Percentiles rank a stretch among this genome's conserved stretches.
Evolutionary conservation across 2,113 vertebrate species (phyloP).

Genomic region (Oncorhynchus masou): DNA sequence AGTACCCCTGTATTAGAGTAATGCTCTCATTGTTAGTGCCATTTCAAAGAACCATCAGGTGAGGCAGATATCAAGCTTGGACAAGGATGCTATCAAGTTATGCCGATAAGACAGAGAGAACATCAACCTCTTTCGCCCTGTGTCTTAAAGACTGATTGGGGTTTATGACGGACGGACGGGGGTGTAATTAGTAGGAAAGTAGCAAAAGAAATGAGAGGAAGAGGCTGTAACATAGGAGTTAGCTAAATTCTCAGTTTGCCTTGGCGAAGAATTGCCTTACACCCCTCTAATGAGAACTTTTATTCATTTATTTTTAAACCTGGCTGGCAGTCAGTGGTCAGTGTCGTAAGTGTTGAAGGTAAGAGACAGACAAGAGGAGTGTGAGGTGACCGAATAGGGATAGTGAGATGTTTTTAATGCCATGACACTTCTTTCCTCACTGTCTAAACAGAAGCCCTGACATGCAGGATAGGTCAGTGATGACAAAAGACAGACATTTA

Average conservation of each 20-base stretch:
- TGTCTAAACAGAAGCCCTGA: not conserved
- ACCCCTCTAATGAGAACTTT: slow-evolving; percentile 15
- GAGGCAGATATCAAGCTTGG: not conserved
- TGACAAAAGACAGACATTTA: not conserved
- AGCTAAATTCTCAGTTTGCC: slow-evolving; percentile 54
- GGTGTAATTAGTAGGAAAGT: not conserved
- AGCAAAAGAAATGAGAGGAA: not conserved
- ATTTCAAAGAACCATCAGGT: slow-evolving; percentile 1
- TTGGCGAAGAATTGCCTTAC: slow-evolving; percentile 47
- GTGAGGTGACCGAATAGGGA: not conserved
- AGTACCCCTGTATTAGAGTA: too few species aligned
- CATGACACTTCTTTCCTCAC: not conserved
- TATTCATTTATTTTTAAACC: not conserved
- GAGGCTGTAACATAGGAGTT: slow-evolving; percentile 8
- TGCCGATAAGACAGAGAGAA: too few species aligned
- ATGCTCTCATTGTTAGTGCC: too few species aligned
- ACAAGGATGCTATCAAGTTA: not conserved
- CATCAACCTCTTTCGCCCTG: not conserved
- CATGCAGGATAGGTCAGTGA: not conserved
- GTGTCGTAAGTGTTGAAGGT: not conserved
- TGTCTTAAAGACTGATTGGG: not conserved
- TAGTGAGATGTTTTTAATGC: slow-evolving; percentile 22
- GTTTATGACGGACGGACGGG: not conserved
- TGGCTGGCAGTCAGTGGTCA: slow-evolving; percentile 13
- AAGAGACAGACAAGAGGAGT: not conserved